Base-by-base conservation (phyloP, 2,113 vertebrate species). In the Pedionomus torquatus region DNA sequence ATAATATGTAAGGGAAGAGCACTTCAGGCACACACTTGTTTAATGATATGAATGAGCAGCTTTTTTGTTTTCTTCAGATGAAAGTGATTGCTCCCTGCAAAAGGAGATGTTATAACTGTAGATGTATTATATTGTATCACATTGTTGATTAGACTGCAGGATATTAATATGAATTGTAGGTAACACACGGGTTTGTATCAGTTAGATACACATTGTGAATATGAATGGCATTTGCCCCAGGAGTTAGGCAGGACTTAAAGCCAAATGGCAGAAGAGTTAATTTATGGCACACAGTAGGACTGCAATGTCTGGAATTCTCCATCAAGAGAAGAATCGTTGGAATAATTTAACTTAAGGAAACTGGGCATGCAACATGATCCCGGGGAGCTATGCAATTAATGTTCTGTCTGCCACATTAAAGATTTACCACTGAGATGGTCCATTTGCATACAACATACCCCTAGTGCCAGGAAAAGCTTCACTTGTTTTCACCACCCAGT, bases 291-390 rank as follows among this genome's bases (percentile, higher is more conserved):
- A 58, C 94, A 87, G 69, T 81, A 93, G 72, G 94, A 87, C 81
- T 89, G 80, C 80, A 76, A 79, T 0, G 54, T 69, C 91, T 87
- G 49, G 80, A 96, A 89, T 79, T 87, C 90, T 94, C 92, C 46
- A 72, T 87, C 57, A 89, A 87, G 91, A 91, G 78, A 85, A 91
- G 84, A 89, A 94, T 89, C 1, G 0, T 52, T 83, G 83, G 61
- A 95, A 93, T 97, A 94, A 95, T 95, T 93, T 93, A 92, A 93
- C 87, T 92, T 93, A 89, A 93, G 84, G 87, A 94, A 97, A 95
- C 74, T 80, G 94, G 58, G 91, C 58, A 11, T 69, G 52, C 87
- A 91, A 71, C 83, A 76, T 28, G 12, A 83, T 92, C 93, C 88
- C 66, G 41, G 93, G 84, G 92, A 97, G 76, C 61, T 82, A 43